Conservation (phyloP, 2,888 invertebrate species). For the Apodemia zela region DNA sequence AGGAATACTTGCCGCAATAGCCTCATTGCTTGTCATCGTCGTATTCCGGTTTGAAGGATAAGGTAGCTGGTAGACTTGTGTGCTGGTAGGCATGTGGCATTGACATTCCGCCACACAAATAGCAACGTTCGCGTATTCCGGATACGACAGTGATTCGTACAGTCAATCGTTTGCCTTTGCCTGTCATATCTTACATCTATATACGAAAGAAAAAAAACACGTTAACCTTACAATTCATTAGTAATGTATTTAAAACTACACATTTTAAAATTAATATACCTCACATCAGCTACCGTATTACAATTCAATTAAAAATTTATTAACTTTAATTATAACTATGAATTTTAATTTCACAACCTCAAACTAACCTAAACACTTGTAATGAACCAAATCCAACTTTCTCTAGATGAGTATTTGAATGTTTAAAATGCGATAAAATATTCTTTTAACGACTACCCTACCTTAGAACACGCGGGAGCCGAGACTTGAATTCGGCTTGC, state of each 20-base stretch:
- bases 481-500: constrained; percentile 40
- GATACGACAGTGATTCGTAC: too few relatives aligned
- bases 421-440: constrained; percentile 77
- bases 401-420: constrained; percentile 75
- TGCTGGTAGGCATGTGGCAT: too few relatives aligned
- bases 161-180: too few relatives aligned
- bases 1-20: too few relatives aligned
- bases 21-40: too few relatives aligned
- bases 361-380: constrained; percentile 38
- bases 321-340: not conserved
- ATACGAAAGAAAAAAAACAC: too few relatives aligned
- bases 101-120: too few relatives aligned
- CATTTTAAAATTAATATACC: not conserved
- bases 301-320: not conserved
- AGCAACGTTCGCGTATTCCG: too few relatives aligned
- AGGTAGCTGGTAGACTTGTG: too few relatives aligned
- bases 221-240: too few relatives aligned
- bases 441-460: constrained; percentile 70
- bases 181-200: too few relatives aligned
- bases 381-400: constrained; percentile 72
- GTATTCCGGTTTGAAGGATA: too few relatives aligned
- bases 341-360: not conserved
- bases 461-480: constrained; percentile 38
- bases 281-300: not conserved
- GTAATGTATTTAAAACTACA: not conserved